phyloP scores from a whole-genome alignment of 2,888 invertebrate genomes.

The Tachina fera region DNA sequence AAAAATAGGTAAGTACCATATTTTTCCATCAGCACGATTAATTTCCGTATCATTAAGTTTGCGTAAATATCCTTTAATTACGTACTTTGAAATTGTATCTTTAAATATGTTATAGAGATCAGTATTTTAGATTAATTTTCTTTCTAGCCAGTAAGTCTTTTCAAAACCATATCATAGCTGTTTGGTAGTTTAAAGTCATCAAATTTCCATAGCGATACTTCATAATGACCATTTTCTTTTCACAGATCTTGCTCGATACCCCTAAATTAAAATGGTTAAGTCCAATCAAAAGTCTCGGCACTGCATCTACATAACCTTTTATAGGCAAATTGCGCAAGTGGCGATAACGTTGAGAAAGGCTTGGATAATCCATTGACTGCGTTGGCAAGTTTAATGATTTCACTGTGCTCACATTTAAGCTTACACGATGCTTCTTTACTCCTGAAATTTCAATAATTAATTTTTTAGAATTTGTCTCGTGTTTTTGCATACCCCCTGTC shows the following conservation, averaged over 20 bases:
- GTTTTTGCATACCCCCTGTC: constrained; percentile 8
- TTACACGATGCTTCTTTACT: constrained; percentile 19
- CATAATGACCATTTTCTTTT: constrained; percentile 21
- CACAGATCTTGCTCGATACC: constrained; percentile 29
- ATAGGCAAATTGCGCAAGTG: constrained; percentile 48
- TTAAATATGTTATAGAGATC: constrained; percentile 26
- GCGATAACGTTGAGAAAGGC: constrained; percentile 7
- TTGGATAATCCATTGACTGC: constrained; percentile 39
- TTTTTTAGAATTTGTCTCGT: background rate
- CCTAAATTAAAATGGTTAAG: constrained; percentile 2
- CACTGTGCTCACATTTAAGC: constrained; percentile 22
- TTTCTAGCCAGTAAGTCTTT: constrained; percentile 31
- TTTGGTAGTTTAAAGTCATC: constrained; percentile 6
- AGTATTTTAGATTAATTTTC: background rate
- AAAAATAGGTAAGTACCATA: constrained; percentile 45
- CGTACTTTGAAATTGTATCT: constrained; percentile 17
- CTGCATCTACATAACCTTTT: constrained; percentile 32
- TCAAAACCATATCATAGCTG: constrained; percentile 44
- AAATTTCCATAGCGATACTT: constrained; percentile 12
- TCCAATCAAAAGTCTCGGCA: constrained; percentile 46
- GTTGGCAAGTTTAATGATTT: constrained; percentile 3
- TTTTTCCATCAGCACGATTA: background rate
- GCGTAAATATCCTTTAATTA: constrained; percentile 18
- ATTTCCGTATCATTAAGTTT: background rate
- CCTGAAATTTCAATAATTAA: constrained; percentile 25